Conservation (phyloP, 2,797 vertebrate genomes). For the Serranus cabrilla region DNA sequence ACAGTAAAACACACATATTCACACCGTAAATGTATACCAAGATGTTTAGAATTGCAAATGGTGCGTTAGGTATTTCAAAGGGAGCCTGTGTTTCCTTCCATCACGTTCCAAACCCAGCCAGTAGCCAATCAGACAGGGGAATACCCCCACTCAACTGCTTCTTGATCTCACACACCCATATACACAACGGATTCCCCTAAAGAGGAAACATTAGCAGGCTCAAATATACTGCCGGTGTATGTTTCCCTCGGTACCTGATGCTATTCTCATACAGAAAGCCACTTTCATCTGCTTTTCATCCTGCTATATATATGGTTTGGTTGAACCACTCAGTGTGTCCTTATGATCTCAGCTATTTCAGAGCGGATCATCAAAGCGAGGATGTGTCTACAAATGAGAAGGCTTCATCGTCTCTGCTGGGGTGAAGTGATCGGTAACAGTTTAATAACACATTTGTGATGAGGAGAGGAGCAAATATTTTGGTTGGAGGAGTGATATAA, state of each 20-base stretch:
- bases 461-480: background rate
- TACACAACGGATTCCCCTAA: slow-evolving; percentile 58
- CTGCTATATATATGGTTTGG: slow-evolving; percentile 50
- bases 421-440: background rate
- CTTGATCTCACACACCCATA: slow-evolving; percentile 36
- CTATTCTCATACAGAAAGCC: slow-evolving; percentile 59
- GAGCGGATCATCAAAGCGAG: slow-evolving; percentile 55
- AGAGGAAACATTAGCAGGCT: slow-evolving; percentile 76
- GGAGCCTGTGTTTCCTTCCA: slow-evolving; percentile 72
- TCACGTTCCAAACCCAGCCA: slow-evolving; percentile 76
- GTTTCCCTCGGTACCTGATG: slow-evolving; percentile 68
- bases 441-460: background rate
- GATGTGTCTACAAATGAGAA: slow-evolving; percentile 48
- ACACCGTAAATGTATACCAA: slow-evolving; percentile 52
- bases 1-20: slow-evolving; percentile 19
- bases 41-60: slow-evolving; percentile 84
- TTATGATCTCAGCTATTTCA: slow-evolving; percentile 35
- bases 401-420: slow-evolving; percentile 23
- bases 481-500: background rate
- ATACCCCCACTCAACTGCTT: slow-evolving; percentile 48
- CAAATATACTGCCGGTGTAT: slow-evolving; percentile 47
- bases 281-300: slow-evolving; percentile 73
- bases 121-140: slow-evolving; percentile 78
- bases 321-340: slow-evolving; percentile 37
- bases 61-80: slow-evolving; percentile 78